Base-by-base conservation (phyloP, 1,140 invertebrate genomes). In the Drosophila paulistorum region DNA sequence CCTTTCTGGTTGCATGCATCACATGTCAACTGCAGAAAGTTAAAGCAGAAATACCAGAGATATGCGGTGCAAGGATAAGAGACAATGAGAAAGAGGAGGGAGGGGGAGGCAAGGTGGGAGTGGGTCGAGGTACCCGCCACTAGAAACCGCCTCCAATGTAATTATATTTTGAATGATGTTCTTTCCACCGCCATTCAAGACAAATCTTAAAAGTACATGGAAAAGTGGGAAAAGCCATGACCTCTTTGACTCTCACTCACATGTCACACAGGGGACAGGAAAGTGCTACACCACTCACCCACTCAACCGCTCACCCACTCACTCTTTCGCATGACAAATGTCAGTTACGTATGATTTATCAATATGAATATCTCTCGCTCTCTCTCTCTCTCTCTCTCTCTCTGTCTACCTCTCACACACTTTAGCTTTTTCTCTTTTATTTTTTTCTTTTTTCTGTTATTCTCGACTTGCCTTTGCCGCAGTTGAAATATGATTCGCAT, bases 321-420 rank as follows among this genome's bases (percentile, higher is more conserved):
- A 79, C 67, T 51, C 20, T 51, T 51, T 51, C 9, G 45, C 45
- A 51, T 81, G 79, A 81, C 76, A 79, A 79, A 80, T 80, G 77
- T 74, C 77, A 74, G 77, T 74, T 77, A 63, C 77, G 74, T 74
- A 77, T 74, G 76, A 80, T 80, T 77, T 80, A 78, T 80, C 75
- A 80, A 58, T 60, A 37, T 62, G 37, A 57, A 39, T 57, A 63
- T 14, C 23, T 20, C 55, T 61, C n/a, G 35, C 41, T 54, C 39
- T 6, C 7, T 20, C 45, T 51, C 2, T 51, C 45, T 51, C 45
- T 51, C 7, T 11, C 17, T 11, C 17, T 14, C 45, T 23, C 1
- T 23, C 20, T 7, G 9, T 14, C 17, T 23, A 17, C 3, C 14
- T 6, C 45, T n/a, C 45, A 7, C 30, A 30, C 30, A 30, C 30